Evolutionary conservation across 1,140 invertebrate genomes (phyloP), one percentile per base, ranked within the genome.

Genomic region (Papilio dardanus): DNA sequence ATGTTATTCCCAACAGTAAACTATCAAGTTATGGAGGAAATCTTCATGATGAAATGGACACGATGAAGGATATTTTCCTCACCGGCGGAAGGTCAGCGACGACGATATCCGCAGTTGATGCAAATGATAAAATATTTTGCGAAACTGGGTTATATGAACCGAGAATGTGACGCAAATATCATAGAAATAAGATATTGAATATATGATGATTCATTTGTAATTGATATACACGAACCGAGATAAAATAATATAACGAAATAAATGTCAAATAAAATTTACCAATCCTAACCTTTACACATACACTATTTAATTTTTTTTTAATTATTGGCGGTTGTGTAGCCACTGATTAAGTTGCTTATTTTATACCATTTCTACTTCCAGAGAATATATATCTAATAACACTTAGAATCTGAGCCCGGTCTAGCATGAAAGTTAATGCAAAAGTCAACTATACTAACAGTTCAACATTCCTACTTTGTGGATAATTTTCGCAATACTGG

Each of bases 101-200:
- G 54, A 16, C 54, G 54, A 62, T 14, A 28, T 62, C 54, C 54
- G 54, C 24, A 28, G 24, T 62, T 62, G 54, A 62, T 62, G 54
- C 24, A 28, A 62, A 62, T 62, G 14, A 19, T 19, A 2, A 50
- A 19, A 50, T 50, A 50, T 50, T 62, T 62, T 62, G 54, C 54
- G 54, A 62, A 62, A 62, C 54, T 62, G 30, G 54, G 54, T 62
- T 28, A 62, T 62, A 24, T 62, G 54, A 62, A 28, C 24, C 14
- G 54, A 16, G 24, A 62, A 62, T 62, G 24, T 62, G 54, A 62
- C 54, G 54, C 21, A 50, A 62, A 62, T 62, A 62, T 62, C 54
- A 62, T 14, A 28, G 24, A 62, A 58, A 58, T 28, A 58, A 2
- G 54, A 58, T 54, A 24, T 24, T 24, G 21, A n/a, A n/a, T n/a